Evolutionary conservation across 2,113 vertebrate species (phyloP), one percentile per base, ranked within the genome.

Genomic region (Polypterus bichir): DNA sequence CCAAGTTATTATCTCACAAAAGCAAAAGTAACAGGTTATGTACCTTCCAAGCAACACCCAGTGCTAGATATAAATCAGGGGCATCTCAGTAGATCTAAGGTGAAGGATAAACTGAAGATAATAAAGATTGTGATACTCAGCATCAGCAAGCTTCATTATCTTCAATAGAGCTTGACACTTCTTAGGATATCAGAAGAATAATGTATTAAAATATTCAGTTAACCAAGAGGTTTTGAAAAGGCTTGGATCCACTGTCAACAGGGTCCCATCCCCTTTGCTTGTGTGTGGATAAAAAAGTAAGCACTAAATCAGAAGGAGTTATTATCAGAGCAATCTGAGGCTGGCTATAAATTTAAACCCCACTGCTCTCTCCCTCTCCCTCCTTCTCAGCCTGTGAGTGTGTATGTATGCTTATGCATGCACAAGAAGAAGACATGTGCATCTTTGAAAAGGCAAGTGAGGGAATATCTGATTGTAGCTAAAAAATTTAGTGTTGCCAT

Each of bases 401-500:
- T 27, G 27, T 27, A 27, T 27, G 27, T 27, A 27, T 27, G 27
- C 27, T 27, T 27, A 27, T 27, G 27, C 27, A 27, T 27, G 27
- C 27, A 27, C 27, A 27, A 27, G 27, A 27, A 27, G 27, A 27
- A 27, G 27, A 27, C 55, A 54, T 57, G 48, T 55, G 55, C 44
- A 49, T 65, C 63, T 76, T 79, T 65, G 66, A 63, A 79, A 75
- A 82, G 76, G 81, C 82, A 83, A 81, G 76, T 72, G 74, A 81
- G 69, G 73, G 83, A 84, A 86, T 79, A 81, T 84, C 83, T 81
- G 85, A 88, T 85, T 84, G 85, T 78, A 86, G 80, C 77, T 74
- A 81, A 76, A 79, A 83, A 86, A 85, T 78, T 80, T 79, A 82
- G 89, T 85, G 90, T 92, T 92, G 83, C 90, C 88, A 93, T 92